Evolutionary conservation across 2,113 vertebrate species (phyloP).

Genomic region (Brienomyrus longianalis): DNA sequence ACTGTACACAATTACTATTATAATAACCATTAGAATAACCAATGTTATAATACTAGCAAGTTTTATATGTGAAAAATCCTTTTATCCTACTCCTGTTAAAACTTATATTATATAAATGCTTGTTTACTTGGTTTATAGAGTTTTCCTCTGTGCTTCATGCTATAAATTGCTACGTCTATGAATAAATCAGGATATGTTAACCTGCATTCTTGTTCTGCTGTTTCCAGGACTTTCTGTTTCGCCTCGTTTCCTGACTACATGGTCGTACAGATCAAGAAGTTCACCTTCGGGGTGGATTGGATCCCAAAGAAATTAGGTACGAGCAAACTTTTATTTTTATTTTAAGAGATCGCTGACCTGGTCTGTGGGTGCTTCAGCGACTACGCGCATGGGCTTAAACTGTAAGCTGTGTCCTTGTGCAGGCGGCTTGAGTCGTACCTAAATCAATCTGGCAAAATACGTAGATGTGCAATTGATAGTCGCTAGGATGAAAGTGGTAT

Average conservation of each 20-base stretch:
- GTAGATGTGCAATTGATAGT: not conserved
- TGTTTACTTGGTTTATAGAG: not conserved
- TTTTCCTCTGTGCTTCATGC: not conserved
- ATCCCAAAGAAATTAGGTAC: constrained; percentile 96
- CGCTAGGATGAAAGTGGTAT: not conserved
- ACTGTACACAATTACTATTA: not conserved
- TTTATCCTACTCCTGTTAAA: not conserved
- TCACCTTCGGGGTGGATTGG: constrained; percentile 97
- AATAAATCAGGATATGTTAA: too few relatives aligned
- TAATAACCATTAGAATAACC: not conserved
- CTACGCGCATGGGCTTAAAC: not conserved
- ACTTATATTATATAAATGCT: not conserved
- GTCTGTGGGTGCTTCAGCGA: not conserved
- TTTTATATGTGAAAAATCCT: not conserved
- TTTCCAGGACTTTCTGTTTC: constrained; percentile 82
- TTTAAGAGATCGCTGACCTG: not conserved
- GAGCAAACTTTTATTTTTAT: not conserved
- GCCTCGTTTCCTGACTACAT: constrained; percentile 91
- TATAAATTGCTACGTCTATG: not conserved
- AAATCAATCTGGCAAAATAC: not conserved
- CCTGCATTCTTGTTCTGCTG: constrained; percentile 12
- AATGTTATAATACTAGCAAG: not conserved
- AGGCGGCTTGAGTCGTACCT: not conserved
- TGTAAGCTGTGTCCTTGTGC: not conserved
- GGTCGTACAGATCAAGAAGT: constrained; percentile 94